These are phyloP conservation scores for Phylloscopus collybita DNA, from an alignment of 2,797 vertebrate genomes.

Conservation along the genomic window DNA sequence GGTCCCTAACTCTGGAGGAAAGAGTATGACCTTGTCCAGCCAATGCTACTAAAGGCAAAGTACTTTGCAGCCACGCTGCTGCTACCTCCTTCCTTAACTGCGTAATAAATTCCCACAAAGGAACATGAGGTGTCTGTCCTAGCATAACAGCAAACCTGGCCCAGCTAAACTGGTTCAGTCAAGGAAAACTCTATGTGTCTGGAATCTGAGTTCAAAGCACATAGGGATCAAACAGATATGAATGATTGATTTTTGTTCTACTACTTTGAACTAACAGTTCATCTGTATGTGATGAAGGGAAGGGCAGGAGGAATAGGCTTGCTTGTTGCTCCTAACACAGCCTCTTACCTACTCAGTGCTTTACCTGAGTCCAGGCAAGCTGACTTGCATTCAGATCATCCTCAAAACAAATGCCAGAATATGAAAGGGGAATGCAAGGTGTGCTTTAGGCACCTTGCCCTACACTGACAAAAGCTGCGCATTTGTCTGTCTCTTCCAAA, in stretches of 20 bases:
- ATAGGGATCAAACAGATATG: not conserved
- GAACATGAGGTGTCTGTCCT: fast-evolving
- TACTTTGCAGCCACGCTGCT: not conserved
- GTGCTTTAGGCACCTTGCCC: not conserved
- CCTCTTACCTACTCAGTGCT: not conserved
- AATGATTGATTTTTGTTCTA: not conserved
- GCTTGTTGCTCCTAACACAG: not conserved
- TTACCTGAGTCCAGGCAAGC: not conserved
- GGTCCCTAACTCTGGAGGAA: not conserved
- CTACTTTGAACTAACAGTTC: not conserved
- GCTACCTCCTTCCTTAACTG: not conserved
- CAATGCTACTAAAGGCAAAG: not conserved
- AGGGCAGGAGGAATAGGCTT: not conserved
- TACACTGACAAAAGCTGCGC: not conserved
- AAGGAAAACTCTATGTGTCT: not conserved
- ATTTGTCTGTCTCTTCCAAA: not conserved
- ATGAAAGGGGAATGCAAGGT: not conserved
- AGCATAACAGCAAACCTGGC: not conserved
- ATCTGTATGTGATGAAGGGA: not conserved
- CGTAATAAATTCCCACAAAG: not conserved
- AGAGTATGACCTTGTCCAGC: not conserved
- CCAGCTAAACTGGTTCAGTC: not conserved
- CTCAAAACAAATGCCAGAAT: not conserved
- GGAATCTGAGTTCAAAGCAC: not conserved
- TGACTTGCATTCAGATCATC: not conserved